phyloP scores from a whole-genome alignment of 2,888 invertebrate species.

The Rotaria socialis region DNA sequence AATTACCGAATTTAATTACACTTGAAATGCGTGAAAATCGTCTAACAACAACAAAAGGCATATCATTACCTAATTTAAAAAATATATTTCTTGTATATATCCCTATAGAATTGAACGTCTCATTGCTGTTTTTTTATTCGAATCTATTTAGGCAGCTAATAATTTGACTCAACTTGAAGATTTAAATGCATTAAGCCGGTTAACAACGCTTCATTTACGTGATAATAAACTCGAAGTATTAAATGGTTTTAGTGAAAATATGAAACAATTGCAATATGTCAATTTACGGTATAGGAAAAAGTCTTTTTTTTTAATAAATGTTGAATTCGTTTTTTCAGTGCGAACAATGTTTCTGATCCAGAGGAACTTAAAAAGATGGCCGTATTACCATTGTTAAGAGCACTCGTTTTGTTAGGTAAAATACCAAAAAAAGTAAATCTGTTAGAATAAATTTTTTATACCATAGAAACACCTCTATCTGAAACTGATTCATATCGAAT shows the following conservation, averaged over 20 bases:
- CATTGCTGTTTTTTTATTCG: not conserved
- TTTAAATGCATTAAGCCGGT: constrained; percentile 52
- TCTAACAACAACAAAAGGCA: constrained; percentile 55
- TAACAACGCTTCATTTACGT: constrained; percentile 57
- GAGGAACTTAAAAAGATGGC: constrained; percentile 56
- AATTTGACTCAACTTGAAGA: constrained; percentile 55
- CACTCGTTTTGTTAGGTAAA: constrained; percentile 55
- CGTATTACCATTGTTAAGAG: constrained; percentile 54
- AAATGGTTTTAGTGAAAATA: constrained; percentile 56
- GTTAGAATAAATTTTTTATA: not conserved
- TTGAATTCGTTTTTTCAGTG: constrained; percentile 37
- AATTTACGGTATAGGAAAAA: constrained; percentile 54
- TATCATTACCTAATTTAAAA: constrained; percentile 56
- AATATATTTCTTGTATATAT: constrained; percentile 57
- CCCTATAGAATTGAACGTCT: too few relatives aligned
- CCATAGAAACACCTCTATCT: constrained; percentile 55
- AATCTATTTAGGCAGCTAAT: constrained; percentile 53
- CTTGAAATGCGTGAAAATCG: constrained; percentile 57
- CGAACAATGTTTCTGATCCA: constrained; percentile 49
- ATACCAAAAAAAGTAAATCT: not conserved
- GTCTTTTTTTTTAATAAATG: too few relatives aligned
- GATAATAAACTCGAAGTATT: constrained; percentile 56
- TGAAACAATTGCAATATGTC: constrained; percentile 55
- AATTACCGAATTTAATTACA: constrained; percentile 55
- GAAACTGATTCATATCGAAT: constrained; percentile 58